phyloP scores from a whole-genome alignment of 1,140 invertebrate species.

The Drosophila tani region DNA sequence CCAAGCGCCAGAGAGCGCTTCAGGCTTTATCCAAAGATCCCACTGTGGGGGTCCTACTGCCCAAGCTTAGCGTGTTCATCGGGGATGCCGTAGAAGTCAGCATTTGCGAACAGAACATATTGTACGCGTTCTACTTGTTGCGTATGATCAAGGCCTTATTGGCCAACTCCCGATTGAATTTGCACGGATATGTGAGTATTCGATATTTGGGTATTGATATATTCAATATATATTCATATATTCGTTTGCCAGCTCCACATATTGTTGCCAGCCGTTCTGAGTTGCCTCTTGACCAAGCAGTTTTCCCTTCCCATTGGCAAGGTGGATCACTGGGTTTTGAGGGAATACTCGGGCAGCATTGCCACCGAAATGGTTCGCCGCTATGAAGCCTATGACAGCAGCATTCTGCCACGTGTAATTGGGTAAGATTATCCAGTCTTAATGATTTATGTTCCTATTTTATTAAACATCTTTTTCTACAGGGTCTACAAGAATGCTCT shows the following conservation, averaged over 20 bases:
- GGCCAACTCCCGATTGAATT: constrained; percentile 14
- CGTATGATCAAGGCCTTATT: constrained; percentile 47
- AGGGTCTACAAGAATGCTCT: constrained; percentile 43
- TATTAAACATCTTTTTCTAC: neutral
- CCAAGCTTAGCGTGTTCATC: constrained; percentile 31
- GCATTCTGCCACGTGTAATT: constrained; percentile 37
- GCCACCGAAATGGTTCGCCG: constrained; percentile 27
- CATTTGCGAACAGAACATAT: constrained; percentile 20
- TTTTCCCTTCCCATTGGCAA: neutral
- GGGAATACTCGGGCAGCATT: constrained; percentile 51
- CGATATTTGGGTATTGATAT: too few species aligned
- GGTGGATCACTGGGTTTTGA: constrained; percentile 44
- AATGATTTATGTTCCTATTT: neutral
- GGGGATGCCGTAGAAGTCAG: constrained; percentile 25
- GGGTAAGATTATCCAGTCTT: constrained; percentile 18
- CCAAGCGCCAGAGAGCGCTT: constrained; percentile 10
- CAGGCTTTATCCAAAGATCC: constrained; percentile 22
- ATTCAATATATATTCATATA: too few species aligned
- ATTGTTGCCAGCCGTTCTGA: constrained; percentile 30
- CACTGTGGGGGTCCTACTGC: constrained; percentile 32
- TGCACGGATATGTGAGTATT: constrained; percentile 50
- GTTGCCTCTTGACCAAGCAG: constrained; percentile 34
- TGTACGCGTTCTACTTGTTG: constrained; percentile 41
- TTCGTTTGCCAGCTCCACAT: constrained; percentile 2
- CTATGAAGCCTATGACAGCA: constrained; percentile 4